Conservation (phyloP, 2,797 vertebrate genomes). For the Avahi laniger region DNA sequence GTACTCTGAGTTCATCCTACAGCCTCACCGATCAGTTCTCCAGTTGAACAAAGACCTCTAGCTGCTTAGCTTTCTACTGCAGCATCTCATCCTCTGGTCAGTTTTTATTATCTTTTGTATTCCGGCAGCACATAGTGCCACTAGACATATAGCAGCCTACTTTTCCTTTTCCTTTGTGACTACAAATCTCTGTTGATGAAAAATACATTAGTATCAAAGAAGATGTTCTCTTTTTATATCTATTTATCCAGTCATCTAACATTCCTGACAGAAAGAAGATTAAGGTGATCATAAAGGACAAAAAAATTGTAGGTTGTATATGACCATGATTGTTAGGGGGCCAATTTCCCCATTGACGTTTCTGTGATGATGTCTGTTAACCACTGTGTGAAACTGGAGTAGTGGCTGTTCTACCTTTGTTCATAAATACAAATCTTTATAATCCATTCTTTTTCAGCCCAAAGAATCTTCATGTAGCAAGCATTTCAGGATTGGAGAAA, state of each 20-base stretch:
- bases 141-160: rapidly evolving
- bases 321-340: background rate
- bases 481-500: background rate
- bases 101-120: background rate
- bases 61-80: background rate
- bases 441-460: background rate
- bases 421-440: background rate
- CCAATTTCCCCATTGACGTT: background rate
- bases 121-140: background rate
- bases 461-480: background rate
- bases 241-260: background rate
- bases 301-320: background rate
- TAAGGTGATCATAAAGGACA: background rate
- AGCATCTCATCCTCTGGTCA: background rate
- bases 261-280: background rate
- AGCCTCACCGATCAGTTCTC: too few relatives aligned
- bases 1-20: background rate
- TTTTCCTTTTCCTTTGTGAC: background rate
- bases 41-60: background rate
- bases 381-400: background rate
- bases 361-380: background rate
- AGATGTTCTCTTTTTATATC: background rate
- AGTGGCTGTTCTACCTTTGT: background rate
- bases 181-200: background rate
- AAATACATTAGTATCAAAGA: background rate